A percentile compares a stretch with the other conserved stretches of the same genome.
Evolutionary conservation across 2,113 vertebrate genomes (phyloP).

Genomic region (Megaceryle torquata): DNA sequence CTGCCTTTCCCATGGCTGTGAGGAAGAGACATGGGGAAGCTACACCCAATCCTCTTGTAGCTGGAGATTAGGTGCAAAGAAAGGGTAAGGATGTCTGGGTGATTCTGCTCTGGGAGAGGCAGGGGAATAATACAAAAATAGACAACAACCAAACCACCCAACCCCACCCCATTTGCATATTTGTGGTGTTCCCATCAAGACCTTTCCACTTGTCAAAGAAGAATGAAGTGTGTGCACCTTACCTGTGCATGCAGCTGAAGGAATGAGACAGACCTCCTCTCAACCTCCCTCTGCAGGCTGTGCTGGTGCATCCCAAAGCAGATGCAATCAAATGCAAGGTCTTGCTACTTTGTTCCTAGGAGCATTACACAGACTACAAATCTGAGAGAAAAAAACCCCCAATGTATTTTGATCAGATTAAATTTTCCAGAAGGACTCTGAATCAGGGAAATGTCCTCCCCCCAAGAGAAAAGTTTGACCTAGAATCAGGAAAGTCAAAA

Average conservation of each 20-base stretch:
- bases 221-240: neutral
- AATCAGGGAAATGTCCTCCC: neutral
- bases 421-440: neutral
- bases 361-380: neutral
- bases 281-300: neutral
- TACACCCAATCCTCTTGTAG: rapidly evolving
- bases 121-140: neutral
- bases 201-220: neutral
- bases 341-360: neutral
- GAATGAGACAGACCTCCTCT: neutral
- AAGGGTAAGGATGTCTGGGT: neutral
- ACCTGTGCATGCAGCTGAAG: neutral
- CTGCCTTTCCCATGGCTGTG: neutral
- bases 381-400: neutral
- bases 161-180: too few relatives aligned
- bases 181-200: neutral
- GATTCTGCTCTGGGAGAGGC: neutral
- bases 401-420: neutral
- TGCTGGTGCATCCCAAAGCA: neutral
- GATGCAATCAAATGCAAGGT: neutral
- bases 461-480: neutral
- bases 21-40: neutral
- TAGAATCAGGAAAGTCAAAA: neutral
- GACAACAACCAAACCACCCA: too few relatives aligned
- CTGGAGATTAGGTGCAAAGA: neutral